Conservation (phyloP, 2,797 vertebrate species). For the Neoniphon sammara region DNA sequence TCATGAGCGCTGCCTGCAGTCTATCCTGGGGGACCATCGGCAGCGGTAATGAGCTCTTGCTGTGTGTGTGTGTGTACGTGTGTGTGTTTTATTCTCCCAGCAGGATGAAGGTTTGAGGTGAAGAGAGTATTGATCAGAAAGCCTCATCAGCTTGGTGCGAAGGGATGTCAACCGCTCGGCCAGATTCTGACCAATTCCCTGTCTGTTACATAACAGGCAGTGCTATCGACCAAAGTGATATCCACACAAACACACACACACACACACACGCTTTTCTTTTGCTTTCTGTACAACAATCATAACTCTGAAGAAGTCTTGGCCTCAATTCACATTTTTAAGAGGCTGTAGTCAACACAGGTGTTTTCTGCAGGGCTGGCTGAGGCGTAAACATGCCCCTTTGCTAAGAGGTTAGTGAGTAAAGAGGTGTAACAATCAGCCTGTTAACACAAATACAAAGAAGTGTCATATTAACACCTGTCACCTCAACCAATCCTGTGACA, state of each 20-base stretch:
- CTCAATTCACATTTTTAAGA: slow-evolving; percentile 63
- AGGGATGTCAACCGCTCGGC: slow-evolving; percentile 69
- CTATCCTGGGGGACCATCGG: slow-evolving; percentile 66
- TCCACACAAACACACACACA: slow-evolving; percentile 28
- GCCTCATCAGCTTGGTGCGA: slow-evolving; percentile 74
- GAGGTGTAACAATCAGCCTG: slow-evolving; percentile 34
- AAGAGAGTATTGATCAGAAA: slow-evolving; percentile 76
- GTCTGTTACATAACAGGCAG: slow-evolving; percentile 67
- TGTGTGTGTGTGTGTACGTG: slow-evolving; percentile 40
- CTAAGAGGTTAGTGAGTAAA: slow-evolving; percentile 55
- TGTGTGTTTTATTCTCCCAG: slow-evolving; percentile 33
- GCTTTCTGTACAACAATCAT: slow-evolving; percentile 38
- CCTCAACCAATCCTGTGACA: slow-evolving; percentile 43
- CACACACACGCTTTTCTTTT: slow-evolving; percentile 18
- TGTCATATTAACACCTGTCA: slow-evolving; percentile 55
- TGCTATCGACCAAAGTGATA: slow-evolving; percentile 67
- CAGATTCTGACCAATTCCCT: slow-evolving; percentile 63
- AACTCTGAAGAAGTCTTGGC: slow-evolving; percentile 41
- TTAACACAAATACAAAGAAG: slow-evolving; percentile 56
- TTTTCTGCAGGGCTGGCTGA: slow-evolving; percentile 42
- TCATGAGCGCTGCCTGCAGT: slow-evolving; percentile 68
- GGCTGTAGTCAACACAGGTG: slow-evolving; percentile 62
- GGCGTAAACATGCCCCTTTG: slow-evolving; percentile 54
- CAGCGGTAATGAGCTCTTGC: slow-evolving; percentile 72
- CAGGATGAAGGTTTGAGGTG: slow-evolving; percentile 71